Evolutionary conservation across 1,140 invertebrate species (phyloP).

Genomic region (Heliconius hermathena): DNA sequence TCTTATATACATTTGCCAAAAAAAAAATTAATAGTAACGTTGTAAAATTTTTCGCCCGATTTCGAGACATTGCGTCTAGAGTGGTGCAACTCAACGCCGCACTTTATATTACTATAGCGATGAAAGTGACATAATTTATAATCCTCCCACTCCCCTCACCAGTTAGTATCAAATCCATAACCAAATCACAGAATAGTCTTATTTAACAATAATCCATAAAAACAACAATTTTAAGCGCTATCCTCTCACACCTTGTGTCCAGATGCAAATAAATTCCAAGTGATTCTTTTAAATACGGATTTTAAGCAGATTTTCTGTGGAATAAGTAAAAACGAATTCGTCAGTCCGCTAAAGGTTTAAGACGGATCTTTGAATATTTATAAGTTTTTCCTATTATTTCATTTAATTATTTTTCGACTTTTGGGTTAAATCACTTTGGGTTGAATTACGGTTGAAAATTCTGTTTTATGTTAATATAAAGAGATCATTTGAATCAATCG

Average conservation of each 20-base stretch:
- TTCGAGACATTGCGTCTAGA: too few relatives aligned
- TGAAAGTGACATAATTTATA: too few relatives aligned
- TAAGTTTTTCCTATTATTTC: constrained; percentile 80
- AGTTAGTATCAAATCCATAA: too few relatives aligned
- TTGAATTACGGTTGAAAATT: constrained; percentile 3
- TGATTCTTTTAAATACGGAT: constrained; percentile 81
- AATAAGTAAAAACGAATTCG: constrained; percentile 81
- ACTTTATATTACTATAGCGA: too few relatives aligned
- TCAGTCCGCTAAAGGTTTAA: constrained; percentile 75
- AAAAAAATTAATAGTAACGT: too few relatives aligned
- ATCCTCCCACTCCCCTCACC: too few relatives aligned
- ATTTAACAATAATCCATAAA: not conserved
- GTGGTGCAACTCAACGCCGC: too few relatives aligned
- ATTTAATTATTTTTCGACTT: constrained; percentile 61
- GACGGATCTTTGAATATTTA: constrained; percentile 76
- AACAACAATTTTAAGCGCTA: not conserved
- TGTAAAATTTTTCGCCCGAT: too few relatives aligned
- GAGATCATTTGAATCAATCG: constrained; percentile 3
- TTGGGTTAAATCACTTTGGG: constrained; percentile 31
- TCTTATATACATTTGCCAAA: too few relatives aligned
- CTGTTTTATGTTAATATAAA: not conserved
- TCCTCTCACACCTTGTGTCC: constrained; percentile 39
- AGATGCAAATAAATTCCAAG: constrained; percentile 76
- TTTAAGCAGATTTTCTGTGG: constrained; percentile 81
- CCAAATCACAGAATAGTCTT: too few relatives aligned